phyloP scores from a whole-genome alignment of 2,888 invertebrate species.

The Glyphotaelius pellucidus region DNA sequence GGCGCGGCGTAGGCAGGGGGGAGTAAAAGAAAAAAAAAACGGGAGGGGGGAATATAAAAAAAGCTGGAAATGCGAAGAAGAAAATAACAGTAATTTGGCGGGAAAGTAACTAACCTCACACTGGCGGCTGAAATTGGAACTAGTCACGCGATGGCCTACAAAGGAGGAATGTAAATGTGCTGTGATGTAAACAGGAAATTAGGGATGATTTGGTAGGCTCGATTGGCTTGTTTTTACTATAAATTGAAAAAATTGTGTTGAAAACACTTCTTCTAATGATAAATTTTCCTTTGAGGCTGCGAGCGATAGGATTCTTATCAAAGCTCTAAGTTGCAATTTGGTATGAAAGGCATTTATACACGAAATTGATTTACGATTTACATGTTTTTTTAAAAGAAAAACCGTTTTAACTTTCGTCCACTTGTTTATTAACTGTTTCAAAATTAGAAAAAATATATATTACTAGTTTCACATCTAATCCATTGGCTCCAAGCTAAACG shows the following conservation, averaged over 20 bases:
- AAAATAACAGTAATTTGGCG: slow-evolving; percentile 63
- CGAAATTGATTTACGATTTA: neutral
- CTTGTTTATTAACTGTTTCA: no score
- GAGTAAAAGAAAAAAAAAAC: slow-evolving; percentile 21
- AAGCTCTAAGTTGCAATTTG: neutral
- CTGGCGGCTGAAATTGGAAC: slow-evolving; percentile 37
- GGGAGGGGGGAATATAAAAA: slow-evolving; percentile 5
- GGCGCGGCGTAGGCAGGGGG: slow-evolving; percentile 15
- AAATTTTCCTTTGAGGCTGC: neutral
- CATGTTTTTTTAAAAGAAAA: no score
- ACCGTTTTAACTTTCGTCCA: no score
- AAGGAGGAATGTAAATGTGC: slow-evolving; percentile 33
- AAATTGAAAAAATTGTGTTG: slow-evolving; percentile 18
- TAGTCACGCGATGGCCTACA: slow-evolving; percentile 43
- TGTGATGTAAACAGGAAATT: slow-evolving; percentile 48
- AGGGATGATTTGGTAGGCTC: slow-evolving; percentile 31
- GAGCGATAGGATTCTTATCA: neutral
- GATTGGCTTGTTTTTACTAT: slow-evolving; percentile 38
- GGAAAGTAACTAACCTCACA: slow-evolving; percentile 58
- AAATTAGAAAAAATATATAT: no score
- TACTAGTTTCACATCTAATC: no score
- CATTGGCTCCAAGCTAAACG: no score
- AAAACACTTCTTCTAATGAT: slow-evolving; percentile 4
- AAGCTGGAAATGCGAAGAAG: slow-evolving; percentile 31
- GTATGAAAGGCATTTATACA: neutral